Evolutionary conservation across 2,888 invertebrate genomes (phyloP), one percentile per base, ranked within the genome.

Genomic region (Drosophila ochracea): DNA sequence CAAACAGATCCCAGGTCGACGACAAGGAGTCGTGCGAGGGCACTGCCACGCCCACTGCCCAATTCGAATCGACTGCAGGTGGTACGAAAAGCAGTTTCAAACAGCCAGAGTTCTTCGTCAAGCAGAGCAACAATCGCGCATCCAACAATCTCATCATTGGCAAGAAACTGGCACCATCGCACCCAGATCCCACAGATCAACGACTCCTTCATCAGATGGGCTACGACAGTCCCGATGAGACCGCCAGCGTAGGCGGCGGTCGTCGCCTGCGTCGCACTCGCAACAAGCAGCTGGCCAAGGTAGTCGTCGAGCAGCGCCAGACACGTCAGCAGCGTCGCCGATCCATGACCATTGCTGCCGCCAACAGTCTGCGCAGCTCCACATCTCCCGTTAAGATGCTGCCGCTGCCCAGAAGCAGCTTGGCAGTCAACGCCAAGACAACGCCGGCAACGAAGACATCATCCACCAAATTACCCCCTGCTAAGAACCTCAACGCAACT

Each of bases 361-460:
- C 50, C 0, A 60, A 58, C n/a, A 68, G 68, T 10, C 21, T 87
- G 7, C 58, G 67, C 16, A 80, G 70, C 39, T 54, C 81, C 41
- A 77, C 78, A 1, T 81, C 87, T 4, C 91, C 87, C 0, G 76
- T 90, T 0, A 90, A 90, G 61, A 62, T 88, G 89, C 37, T 78
- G 0, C 82, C 82, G 2, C 21, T 88, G 39, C 91, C 87, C 7
- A 55, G 84, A 28, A 9, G n/a, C n/a, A 19, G 64, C 30, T 2
- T 50, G 28, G 28, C 53, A 13, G 11, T 11, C 4, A 50, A 58
- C n/a, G 0, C 28, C 31, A 13, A 39, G 4, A 5, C 16, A 21
- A 70, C 65, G 37, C 2, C 21, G 13, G 30, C 35, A 21, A 4
- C 60, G 1, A 62, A 21, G 31, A 3, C 52, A 6, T 10, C 52